Evolutionary conservation across 1,140 invertebrate species (phyloP).

Genomic region (Cephus cinctus): DNA sequence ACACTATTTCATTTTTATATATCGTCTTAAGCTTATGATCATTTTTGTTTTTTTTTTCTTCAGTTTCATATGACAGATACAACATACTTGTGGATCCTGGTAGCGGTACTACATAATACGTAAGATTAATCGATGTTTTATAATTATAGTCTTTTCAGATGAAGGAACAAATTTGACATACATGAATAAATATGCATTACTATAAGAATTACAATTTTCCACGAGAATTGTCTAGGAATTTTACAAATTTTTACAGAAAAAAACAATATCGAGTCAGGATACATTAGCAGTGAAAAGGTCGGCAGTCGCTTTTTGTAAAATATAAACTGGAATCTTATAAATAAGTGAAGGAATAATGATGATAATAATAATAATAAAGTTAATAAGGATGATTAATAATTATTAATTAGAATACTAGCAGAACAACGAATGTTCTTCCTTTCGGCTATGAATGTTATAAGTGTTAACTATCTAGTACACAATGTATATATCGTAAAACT

Average conservation of each 20-base stretch:
- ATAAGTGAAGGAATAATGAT: neutral
- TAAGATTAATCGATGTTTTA: slow-evolving; percentile 2
- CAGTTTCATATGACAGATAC: too few species aligned
- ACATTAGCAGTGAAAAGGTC: neutral
- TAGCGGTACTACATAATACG: neutral
- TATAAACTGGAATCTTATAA: neutral
- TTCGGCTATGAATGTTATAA: slow-evolving; percentile 1
- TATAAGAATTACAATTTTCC: too few species aligned
- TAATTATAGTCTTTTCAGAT: slow-evolving; percentile 12
- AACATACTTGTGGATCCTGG: neutral
- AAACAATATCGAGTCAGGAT: neutral
- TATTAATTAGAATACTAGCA: slow-evolving; percentile 11
- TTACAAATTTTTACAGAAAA: neutral
- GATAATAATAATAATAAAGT: slow-evolving; percentile 15
- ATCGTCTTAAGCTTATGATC: neutral
- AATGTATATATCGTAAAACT: slow-evolving; percentile 1
- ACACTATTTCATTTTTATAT: slow-evolving; percentile 34
- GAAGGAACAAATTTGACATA: slow-evolving; percentile 15
- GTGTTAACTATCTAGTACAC: slow-evolving; percentile 7
- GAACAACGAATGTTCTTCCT: slow-evolving; percentile 13
- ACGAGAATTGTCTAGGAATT: neutral
- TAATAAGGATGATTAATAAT: slow-evolving; percentile 13
- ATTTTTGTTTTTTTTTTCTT: neutral
- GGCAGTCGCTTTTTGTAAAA: neutral
- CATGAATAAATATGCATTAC: neutral